These are phyloP conservation scores for Pristis pectinata DNA, from an alignment of 2,797 vertebrate genomes.

Conservation along the genomic window DNA sequence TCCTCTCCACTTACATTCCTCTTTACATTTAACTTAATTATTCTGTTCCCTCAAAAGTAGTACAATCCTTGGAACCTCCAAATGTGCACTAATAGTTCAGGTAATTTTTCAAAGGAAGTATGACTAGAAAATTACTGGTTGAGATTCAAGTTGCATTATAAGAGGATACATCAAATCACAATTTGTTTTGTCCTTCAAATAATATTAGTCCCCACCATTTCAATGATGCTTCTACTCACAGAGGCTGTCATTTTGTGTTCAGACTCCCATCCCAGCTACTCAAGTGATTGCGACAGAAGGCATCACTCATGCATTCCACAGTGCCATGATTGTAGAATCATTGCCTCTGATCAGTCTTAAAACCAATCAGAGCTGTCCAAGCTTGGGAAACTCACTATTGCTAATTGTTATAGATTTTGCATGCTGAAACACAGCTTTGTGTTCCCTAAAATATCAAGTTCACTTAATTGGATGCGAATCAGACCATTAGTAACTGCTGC, in stretches of 20 bases:
- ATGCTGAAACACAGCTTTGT: background rate
- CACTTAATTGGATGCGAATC: slow-evolving; percentile 2
- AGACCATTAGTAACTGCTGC: background rate
- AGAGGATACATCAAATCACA: background rate
- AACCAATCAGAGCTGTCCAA: background rate
- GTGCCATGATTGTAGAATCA: background rate
- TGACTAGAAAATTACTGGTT: background rate
- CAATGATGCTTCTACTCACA: background rate
- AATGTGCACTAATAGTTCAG: background rate
- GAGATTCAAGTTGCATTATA: background rate
- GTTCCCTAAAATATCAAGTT: background rate
- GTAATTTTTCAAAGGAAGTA: background rate
- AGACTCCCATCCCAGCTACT: background rate
- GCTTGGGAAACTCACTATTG: background rate
- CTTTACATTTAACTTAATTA: background rate
- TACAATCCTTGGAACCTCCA: background rate
- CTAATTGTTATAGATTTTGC: background rate
- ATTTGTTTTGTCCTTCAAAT: background rate
- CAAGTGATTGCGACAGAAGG: background rate
- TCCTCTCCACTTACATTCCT: no score
- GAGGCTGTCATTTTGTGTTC: background rate
- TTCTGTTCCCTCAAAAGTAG: background rate
- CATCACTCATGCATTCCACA: background rate
- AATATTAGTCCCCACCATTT: no score
- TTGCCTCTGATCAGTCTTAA: background rate